Percentiles rank a stretch among this genome's conserved stretches.
Evolutionary conservation across 2,113 vertebrate species (phyloP).

Genomic region (Campylomormyrus tamandua): DNA sequence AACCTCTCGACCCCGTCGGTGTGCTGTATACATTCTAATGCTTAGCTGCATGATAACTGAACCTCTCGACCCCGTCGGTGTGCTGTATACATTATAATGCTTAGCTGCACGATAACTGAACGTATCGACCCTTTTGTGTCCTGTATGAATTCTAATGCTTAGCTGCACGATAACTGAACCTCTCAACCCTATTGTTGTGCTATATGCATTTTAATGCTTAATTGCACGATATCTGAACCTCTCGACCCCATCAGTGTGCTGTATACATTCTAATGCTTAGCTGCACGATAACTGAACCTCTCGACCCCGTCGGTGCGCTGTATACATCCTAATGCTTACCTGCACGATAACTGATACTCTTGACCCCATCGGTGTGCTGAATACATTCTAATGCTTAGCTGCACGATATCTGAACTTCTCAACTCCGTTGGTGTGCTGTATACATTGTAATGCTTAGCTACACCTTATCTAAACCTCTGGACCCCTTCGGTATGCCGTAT

Average conservation of each 20-base stretch:
- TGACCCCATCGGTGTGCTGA: neutral
- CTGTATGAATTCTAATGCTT: too few relatives aligned
- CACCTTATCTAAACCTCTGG: neutral
- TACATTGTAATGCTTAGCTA: neutral
- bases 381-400: neutral
- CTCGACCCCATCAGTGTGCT: too few relatives aligned
- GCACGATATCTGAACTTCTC: neutral
- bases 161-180: neutral
- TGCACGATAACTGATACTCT: neutral
- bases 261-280: neutral
- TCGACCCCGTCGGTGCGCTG: neutral
- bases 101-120: neutral
- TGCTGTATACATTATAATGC: neutral
- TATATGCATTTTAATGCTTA: too few relatives aligned
- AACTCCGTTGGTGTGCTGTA: neutral
- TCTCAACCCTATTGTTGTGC: rapidly evolving
- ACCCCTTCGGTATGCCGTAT: neutral
- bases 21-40: neutral
- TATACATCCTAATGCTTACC: neutral
- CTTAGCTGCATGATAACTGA: neutral
- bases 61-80: neutral
- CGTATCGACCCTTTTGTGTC: neutral
- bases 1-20: too few relatives aligned
- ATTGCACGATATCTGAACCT: too few relatives aligned
- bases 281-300: neutral